These are phyloP conservation scores for Camponotus floridanus DNA, from an alignment of 1,140 invertebrate species.

Conservation along the genomic window DNA sequence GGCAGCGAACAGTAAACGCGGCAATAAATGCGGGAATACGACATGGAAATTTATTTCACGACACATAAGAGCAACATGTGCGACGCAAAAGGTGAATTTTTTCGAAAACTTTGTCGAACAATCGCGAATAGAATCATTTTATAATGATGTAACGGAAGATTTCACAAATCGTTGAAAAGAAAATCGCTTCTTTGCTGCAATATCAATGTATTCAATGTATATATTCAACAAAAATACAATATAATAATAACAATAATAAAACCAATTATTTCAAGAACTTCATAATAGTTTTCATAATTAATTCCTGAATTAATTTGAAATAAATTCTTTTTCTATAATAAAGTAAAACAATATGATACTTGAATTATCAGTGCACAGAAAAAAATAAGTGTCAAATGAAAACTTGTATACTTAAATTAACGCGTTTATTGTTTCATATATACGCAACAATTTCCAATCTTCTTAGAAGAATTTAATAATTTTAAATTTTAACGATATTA, in stretches of 20 bases:
- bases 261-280: neutral
- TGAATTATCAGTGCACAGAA: too few relatives aligned
- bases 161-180: neutral
- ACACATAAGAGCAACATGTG: constrained; percentile 14
- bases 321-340: neutral
- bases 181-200: neutral
- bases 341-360: neutral
- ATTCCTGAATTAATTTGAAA: neutral
- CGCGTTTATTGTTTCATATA: too few relatives aligned
- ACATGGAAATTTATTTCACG: constrained; percentile 48
- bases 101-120: constrained; percentile 26
- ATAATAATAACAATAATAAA: neutral
- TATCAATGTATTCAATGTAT: too few relatives aligned
- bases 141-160: neutral
- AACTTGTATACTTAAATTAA: too few relatives aligned
- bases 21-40: constrained; percentile 43
- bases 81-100: constrained; percentile 32
- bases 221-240: neutral
- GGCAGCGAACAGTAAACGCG: constrained; percentile 42
- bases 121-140: constrained; percentile 6
- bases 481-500: too few relatives aligned
- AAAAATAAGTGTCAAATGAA: too few relatives aligned
- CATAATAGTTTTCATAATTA: neutral
- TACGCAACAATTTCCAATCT: too few relatives aligned
- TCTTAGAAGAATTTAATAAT: too few relatives aligned